These are phyloP conservation scores for Apotomis capreana DNA, from an alignment of 2,888 invertebrate species.

Conservation along the genomic window DNA sequence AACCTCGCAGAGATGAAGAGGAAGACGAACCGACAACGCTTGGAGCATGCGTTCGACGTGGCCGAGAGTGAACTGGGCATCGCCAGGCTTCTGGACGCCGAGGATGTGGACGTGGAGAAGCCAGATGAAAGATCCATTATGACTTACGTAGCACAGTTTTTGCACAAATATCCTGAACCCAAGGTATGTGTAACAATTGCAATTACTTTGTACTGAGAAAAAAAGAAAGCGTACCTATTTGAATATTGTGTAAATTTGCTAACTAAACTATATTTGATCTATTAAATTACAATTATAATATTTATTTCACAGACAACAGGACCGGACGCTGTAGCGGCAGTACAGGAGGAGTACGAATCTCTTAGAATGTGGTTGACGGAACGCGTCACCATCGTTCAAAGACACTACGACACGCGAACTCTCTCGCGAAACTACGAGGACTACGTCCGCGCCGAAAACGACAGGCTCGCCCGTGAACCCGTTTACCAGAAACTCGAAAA, in stretches of 20 bases:
- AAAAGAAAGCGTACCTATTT: too few species aligned
- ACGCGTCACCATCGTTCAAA: constrained; percentile 89
- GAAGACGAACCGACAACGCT: constrained; percentile 89
- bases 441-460: constrained; percentile 89
- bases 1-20: constrained; percentile 91
- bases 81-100: constrained; percentile 95
- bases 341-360: constrained; percentile 91
- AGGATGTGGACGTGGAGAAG: constrained; percentile 97
- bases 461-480: constrained; percentile 88
- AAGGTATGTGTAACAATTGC: constrained; percentile 74
- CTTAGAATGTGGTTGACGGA: constrained; percentile 92
- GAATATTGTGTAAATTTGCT: not conserved
- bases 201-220: too few species aligned
- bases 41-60: constrained; percentile 96
- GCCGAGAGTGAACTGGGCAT: constrained; percentile 96
- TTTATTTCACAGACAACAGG: constrained; percentile 82
- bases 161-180: constrained; percentile 96
- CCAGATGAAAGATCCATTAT: constrained; percentile 99
- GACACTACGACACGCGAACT: constrained; percentile 89
- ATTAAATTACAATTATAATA: not conserved
- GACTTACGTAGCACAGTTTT: constrained; percentile 99
- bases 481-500: constrained; percentile 90
- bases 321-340: constrained; percentile 88
- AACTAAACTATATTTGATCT: not conserved
- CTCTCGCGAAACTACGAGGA: constrained; percentile 92